Evolutionary conservation across 2,797 vertebrate species (phyloP), one percentile per base, ranked within the genome.

Genomic region (Rachycentron canadum): DNA sequence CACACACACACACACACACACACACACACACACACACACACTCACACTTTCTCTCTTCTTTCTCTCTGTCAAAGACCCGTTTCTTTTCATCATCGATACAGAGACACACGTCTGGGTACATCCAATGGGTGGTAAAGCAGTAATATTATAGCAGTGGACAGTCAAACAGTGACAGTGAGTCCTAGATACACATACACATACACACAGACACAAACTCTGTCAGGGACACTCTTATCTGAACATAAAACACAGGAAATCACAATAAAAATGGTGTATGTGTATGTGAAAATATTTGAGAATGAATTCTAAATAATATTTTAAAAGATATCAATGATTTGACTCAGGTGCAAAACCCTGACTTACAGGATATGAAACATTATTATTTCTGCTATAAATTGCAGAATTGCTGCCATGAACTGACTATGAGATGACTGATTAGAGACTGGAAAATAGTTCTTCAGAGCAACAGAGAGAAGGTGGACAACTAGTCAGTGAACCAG

Each of bases 111-210:
- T 68, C 50, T 64, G 38, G 41, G 60, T 60, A 41, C 56, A 55
- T 83, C 56, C 58, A 66, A 32, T 5, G 52, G 58, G 9, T 4
- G 63, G 38, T 88, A 79, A 85, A 79, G 83, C 73, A 71, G 71
- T 78, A 61, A 80, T 86, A 86, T 64, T 79, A 82, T 68, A 56
- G 73, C 69, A 43, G 77, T 49, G 53, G 61, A 70, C 30, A 75
- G 69, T 52, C 28, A 68, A 81, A 77, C 82, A 64, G 76, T 72
- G 73, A 78, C 79, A 82, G 70, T 69, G 63, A 77, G 72, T 78
- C 62, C 61, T 26, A 67, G 71, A 79, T 78, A 70, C 70, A 80
- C 70, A n/a, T n/a, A n/a, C n/a, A n/a, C n/a, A n/a, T n/a, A n/a
- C n/a, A n/a, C n/a, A n/a, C n/a, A n/a, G 52, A 36, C 30, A 58